These are phyloP conservation scores for Atrichornis clamosus DNA, from an alignment of 2,113 vertebrate genomes.

Conservation along the genomic window DNA sequence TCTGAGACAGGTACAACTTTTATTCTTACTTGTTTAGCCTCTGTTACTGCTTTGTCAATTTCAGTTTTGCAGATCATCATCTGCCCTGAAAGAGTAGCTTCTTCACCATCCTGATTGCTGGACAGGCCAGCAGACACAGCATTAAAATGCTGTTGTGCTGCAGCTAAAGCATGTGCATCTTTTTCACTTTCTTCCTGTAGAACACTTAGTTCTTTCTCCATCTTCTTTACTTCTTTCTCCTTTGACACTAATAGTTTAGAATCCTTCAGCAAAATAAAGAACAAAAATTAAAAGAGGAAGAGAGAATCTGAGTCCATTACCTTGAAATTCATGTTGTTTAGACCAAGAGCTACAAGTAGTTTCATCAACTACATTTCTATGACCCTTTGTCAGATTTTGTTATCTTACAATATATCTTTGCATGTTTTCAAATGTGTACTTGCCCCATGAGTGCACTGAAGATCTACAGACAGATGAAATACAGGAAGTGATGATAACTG, in stretches of 20 bases:
- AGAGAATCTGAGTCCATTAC: neutral
- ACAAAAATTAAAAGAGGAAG: neutral
- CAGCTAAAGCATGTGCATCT: constrained; percentile 73
- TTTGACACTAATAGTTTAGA: constrained; percentile 82
- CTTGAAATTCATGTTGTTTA: neutral
- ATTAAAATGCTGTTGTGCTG: constrained; percentile 87
- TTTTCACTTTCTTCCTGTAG: constrained; percentile 79
- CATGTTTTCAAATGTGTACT: neutral
- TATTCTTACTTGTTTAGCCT: constrained; percentile 87
- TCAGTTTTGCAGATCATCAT: constrained; percentile 96
- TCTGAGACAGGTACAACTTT: neutral
- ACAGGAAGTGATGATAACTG: neutral
- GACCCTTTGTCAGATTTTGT: neutral
- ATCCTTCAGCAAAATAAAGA: constrained; percentile 74
- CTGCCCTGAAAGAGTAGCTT: constrained; percentile 86
- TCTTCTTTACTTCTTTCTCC: constrained; percentile 84
- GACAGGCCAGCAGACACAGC: constrained; percentile 89
- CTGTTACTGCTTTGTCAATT: constrained; percentile 89
- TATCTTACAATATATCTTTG: neutral
- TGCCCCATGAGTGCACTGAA: neutral
- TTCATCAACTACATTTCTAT: neutral
- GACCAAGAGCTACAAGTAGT: neutral
- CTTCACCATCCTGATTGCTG: constrained; percentile 85
- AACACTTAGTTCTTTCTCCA: constrained; percentile 67
- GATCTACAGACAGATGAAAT: neutral